Evolutionary conservation across 2,113 vertebrate species (phyloP), one percentile per base, ranked within the genome.

Genomic region (Lampris incognitus): DNA sequence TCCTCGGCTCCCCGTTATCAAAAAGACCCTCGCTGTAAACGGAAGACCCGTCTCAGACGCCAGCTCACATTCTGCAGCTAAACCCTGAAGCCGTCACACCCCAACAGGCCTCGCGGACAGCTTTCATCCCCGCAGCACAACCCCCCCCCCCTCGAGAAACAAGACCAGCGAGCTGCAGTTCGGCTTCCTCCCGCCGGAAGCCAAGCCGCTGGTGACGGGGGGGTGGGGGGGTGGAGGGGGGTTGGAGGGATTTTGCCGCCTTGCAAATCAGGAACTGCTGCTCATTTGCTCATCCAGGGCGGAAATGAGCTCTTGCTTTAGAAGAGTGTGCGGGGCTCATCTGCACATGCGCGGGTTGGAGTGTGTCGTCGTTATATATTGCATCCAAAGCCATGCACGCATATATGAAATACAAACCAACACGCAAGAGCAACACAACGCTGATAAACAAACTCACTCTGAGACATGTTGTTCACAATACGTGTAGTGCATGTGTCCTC

Each of bases 41-140:
- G 40, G 82, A 9, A 36, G 76, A 59, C 63, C 83, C 49, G 52
- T 71, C 62, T 71, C 62, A 57, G 36, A 82, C 80, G 61, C 24
- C 38, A 67, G 67, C 68, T 73, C 6, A 52, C 64, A 57, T 13
- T 71, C 78, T 71, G 73, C 63, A 59, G 56, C 66, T 76, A 65
- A 73, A 57, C 24, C 88, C 79, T 71, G 72, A 50, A 84, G 72
- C 69, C 74, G 80, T 85, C 74, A 49, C 69, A 79, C 52, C 48
- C 59, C 63, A 77, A 75, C 78, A 72, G 41, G 71, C 76, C 67
- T 85, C 78, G 56, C 71, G 76, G 9, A 40, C 63, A 70, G 76
- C 86, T 90, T 78, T 86, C 72, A 86, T 85, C 69, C 69, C 8
- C 1, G 11, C 54, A 80, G 76, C 79, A 83, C 51, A 58, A 87